Percentiles rank a stretch among this genome's conserved stretches.
phyloP scores from a whole-genome alignment of 2,888 invertebrate genomes.

The Melipona beecheii region DNA sequence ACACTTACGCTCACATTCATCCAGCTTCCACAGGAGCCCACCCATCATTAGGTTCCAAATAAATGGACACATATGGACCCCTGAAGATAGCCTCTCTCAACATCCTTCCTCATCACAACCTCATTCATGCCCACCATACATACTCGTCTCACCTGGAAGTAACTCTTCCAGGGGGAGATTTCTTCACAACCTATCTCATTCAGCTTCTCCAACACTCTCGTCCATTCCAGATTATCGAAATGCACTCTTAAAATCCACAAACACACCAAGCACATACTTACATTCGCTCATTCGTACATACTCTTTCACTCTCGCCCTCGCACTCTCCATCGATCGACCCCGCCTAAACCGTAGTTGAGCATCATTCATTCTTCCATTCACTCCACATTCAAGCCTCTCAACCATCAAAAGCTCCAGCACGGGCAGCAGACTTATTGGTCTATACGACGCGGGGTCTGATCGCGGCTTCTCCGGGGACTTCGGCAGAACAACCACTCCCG shows the following conservation, averaged over 20 bases:
- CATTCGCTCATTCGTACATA: background rate
- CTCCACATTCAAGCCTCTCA: background rate
- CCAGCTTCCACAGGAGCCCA: background rate
- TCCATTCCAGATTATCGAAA: constrained; percentile 7
- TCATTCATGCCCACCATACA: background rate
- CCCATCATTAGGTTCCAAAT: background rate
- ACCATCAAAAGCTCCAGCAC: background rate
- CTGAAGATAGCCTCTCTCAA: constrained; percentile 16
- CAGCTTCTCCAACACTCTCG: background rate
- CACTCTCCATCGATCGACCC: no score
- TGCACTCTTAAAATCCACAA: constrained; percentile 10
- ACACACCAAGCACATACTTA: background rate
- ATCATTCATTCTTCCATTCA: background rate
- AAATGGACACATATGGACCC: constrained; percentile 2
- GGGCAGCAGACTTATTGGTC: constrained; percentile 17
- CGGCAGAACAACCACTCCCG: background rate
- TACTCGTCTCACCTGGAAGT: background rate
- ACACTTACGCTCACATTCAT: no score
- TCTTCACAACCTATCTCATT: background rate
- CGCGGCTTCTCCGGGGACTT: background rate
- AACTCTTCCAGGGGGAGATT: background rate
- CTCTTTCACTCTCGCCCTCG: background rate
- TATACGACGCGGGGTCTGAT: constrained; percentile 5
- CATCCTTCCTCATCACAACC: background rate
- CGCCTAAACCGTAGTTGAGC: no score